A percentile compares a stretch with the other conserved stretches of the same genome.
Conservation (phyloP, 2,888 invertebrate species). For the Clusia tigrina region DNA sequence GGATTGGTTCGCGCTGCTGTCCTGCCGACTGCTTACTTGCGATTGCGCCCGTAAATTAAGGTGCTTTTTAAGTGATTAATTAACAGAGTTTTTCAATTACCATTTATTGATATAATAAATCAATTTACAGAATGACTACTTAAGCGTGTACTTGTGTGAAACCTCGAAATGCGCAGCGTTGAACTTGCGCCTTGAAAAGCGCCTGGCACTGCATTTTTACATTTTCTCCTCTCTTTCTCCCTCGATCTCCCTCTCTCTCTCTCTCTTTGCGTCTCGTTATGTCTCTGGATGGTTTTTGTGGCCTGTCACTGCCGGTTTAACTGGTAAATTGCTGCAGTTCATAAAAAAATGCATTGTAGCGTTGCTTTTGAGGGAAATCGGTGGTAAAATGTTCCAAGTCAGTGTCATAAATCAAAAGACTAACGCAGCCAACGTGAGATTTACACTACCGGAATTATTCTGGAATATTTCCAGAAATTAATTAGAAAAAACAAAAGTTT, state of each 20-base stretch:
- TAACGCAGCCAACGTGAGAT: too few relatives aligned
- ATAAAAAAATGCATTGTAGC: neutral
- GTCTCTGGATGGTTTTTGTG: neutral
- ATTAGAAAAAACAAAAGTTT: too few relatives aligned
- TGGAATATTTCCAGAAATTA: too few relatives aligned
- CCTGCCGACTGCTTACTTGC: neutral
- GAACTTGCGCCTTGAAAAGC: constrained; percentile 8
- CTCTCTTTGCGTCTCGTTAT: neutral
- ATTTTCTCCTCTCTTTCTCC: neutral
- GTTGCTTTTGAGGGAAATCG: neutral
- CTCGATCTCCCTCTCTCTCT: too few relatives aligned
- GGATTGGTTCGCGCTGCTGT: neutral
- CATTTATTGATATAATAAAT: constrained; percentile 54
- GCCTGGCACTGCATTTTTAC: neutral
- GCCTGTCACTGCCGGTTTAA: neutral
- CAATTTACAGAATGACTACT: constrained; percentile 42
- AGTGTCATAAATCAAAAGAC: too few relatives aligned
- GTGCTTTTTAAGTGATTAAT: constrained; percentile 47
- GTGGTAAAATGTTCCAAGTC: neutral
- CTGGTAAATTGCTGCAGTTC: neutral
- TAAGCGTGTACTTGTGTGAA: neutral
- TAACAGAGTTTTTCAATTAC: constrained; percentile 55
- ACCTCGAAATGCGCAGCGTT: neutral
- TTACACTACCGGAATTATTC: too few relatives aligned
- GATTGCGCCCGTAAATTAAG: constrained; percentile 20